These are phyloP conservation scores for Myopa testacea DNA, from an alignment of 2,888 invertebrate species.

Conservation along the genomic window DNA sequence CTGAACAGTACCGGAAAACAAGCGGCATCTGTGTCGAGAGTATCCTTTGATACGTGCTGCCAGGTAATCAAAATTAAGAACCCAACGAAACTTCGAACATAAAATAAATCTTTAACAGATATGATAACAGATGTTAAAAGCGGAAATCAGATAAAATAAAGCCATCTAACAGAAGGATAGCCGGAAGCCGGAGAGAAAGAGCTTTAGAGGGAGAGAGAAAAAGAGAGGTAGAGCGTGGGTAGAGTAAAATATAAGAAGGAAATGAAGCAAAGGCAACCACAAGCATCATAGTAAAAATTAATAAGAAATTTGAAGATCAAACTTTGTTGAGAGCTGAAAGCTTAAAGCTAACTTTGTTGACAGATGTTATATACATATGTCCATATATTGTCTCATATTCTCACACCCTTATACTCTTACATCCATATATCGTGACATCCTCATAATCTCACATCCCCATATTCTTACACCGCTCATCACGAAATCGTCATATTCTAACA, in stretches of 20 bases:
- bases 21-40: neutral
- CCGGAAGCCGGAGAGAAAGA: neutral
- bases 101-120: slow-evolving; percentile 31
- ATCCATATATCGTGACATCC: too few relatives aligned
- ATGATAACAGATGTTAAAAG: slow-evolving; percentile 16
- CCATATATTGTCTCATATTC: too few relatives aligned
- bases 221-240: neutral
- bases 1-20: neutral
- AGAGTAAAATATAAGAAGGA: neutral
- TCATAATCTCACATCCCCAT: too few relatives aligned
- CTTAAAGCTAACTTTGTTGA: too few relatives aligned
- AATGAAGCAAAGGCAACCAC: too few relatives aligned
- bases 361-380: too few relatives aligned
- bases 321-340: too few relatives aligned
- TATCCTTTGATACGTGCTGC: slow-evolving; percentile 3
- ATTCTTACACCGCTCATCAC: too few relatives aligned
- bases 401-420: too few relatives aligned
- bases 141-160: neutral
- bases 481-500: too few relatives aligned
- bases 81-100: slow-evolving; percentile 24
- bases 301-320: too few relatives aligned
- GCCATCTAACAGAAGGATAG: neutral
- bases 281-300: too few relatives aligned
- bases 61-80: slow-evolving; percentile 28
- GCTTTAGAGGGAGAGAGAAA: neutral